Evolutionary conservation across 1,140 invertebrate genomes (phyloP).

Genomic region (Eubasilissa regina): DNA sequence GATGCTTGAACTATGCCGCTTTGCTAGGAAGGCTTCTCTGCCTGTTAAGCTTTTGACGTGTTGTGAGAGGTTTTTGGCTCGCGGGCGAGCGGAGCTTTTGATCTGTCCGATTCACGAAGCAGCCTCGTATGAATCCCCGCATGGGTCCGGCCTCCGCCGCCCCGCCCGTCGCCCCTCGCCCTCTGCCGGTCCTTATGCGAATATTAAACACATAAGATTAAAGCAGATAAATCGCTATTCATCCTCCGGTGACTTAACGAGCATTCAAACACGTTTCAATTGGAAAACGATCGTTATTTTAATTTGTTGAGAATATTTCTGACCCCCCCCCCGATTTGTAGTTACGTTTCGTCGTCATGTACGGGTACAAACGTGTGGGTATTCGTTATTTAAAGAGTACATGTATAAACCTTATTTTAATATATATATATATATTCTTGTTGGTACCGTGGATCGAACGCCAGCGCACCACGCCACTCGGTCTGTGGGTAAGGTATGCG

Average conservation of each 20-base stretch:
- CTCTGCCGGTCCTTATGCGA: neutral
- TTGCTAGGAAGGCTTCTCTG: neutral
- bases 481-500: no score
- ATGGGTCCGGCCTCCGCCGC: neutral
- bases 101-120: conserved; percentile 10
- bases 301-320: conserved; percentile 10
- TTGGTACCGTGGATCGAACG: no score
- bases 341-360: no score
- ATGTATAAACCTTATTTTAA: no score
- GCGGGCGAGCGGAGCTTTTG: conserved; percentile 25
- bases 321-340: neutral
- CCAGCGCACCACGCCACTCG: no score
- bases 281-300: conserved; percentile 23
- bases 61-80: conserved; percentile 33
- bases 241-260: conserved; percentile 10
- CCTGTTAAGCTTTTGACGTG: conserved; percentile 42
- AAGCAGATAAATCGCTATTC: conserved; percentile 13
- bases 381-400: no score
- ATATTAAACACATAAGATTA: conserved; percentile 34
- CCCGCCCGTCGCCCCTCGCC: neutral
- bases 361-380: no score
- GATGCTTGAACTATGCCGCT: conserved; percentile 14
- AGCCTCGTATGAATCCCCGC: conserved; percentile 8
- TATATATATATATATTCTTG: no score
- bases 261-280: conserved; percentile 31